Conservation (phyloP, 2,113 vertebrate species). For the Athene noctua region DNA sequence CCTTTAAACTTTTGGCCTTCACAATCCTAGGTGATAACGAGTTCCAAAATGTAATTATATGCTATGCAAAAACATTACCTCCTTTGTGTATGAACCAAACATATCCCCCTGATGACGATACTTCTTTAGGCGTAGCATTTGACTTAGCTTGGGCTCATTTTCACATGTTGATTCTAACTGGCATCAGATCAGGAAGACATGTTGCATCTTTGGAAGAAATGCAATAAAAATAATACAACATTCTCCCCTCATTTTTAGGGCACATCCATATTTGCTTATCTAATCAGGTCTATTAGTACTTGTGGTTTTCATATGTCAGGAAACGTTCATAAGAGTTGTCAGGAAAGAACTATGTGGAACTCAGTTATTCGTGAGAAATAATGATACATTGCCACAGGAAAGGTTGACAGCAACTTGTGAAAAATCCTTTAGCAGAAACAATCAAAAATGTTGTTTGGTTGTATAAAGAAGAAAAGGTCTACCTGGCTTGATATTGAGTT, state of each 20-base stretch:
- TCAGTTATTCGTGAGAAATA: neutral
- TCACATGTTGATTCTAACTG: neutral
- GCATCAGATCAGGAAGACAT: neutral
- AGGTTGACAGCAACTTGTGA: neutral
- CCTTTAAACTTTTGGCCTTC: neutral
- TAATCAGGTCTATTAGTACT: neutral
- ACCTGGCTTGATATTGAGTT: neutral
- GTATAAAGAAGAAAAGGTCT: neutral
- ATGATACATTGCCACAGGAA: neutral
- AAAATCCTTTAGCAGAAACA: neutral
- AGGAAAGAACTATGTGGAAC: neutral
- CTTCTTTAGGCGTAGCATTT: neutral
- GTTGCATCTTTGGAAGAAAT: neutral
- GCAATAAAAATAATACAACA: neutral
- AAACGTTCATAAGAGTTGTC: neutral
- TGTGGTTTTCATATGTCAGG: neutral
- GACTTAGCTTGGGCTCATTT: neutral
- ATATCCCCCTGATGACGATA: neutral
- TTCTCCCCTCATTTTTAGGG: neutral
- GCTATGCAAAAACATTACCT: neutral
- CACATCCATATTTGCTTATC: neutral
- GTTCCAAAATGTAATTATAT: neutral
- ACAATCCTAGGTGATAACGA: neutral
- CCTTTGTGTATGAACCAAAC: neutral
- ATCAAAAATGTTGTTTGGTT: neutral